Evolutionary conservation across 1,140 invertebrate species (phyloP), one percentile per base, ranked within the genome.

Genomic region (Eurosta solidaginis): DNA sequence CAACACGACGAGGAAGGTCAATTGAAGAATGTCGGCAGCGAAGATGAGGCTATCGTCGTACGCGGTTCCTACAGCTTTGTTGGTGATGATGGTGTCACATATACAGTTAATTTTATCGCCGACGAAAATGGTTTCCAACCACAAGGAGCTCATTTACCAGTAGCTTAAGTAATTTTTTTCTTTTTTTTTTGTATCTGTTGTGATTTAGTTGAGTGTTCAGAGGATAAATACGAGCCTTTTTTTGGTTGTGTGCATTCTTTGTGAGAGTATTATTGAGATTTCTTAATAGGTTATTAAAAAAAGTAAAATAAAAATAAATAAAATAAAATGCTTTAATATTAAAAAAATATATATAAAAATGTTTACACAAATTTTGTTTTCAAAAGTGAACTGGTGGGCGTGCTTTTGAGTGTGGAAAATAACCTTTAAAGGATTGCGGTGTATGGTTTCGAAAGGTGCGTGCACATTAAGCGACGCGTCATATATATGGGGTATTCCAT

Each of bases 21-120:
- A 77, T 88, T 92, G 79, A 91, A 90, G 83, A 90, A 92, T 81
- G 81, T 88, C 49, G 90, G 90, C 82, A 87, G 89, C 29, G 86
- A 91, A 79, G 88, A 91, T 73, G 89, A 90, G 80, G 88, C 88
- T 10, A 84, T 91, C 1, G 85, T 84, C 0, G 91, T 91, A 10
- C 89, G 90, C 79, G 93, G 93, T 44, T 89, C 89, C 17, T 93
- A 91, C 89, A 90, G 89, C 59, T 94, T 92, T 85, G 86, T 90
- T 0, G 90, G 89, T 17, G 89, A 90, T 29, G 92, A 94, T 81
- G 93, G 92, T 22, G 89, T 89, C 20, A 88, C 89, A 4, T 90
- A 91, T 78, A 89, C 89, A 1, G 88, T 93, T 17, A 91, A 88
- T 33, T 94, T 92, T 85, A 85, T 90, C 27, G 93, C 93, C 33